These are phyloP conservation scores for Acanthosepion lycidas DNA, from an alignment of 2,888 invertebrate species.

Conservation along the genomic window DNA sequence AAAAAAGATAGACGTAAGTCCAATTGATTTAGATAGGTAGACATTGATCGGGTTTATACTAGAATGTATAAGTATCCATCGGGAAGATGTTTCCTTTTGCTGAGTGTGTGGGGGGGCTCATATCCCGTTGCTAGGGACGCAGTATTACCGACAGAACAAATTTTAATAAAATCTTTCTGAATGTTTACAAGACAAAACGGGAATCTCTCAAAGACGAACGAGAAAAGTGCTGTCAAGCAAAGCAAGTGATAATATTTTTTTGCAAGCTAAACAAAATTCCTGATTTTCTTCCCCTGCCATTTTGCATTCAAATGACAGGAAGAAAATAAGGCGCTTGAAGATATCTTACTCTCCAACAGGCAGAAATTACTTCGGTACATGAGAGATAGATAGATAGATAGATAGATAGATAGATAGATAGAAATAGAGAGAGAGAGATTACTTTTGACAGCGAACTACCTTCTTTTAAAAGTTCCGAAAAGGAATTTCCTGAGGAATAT, in stretches of 20 bases:
- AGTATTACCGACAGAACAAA: no score
- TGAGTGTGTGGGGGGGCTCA: no score
- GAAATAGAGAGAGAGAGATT: neutral
- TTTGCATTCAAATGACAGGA: neutral
- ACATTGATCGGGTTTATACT: no score
- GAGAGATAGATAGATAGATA: no score
- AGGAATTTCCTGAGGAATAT: neutral
- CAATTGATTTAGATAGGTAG: no score
- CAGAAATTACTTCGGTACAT: neutral
- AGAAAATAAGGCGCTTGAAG: neutral
- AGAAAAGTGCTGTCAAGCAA: neutral
- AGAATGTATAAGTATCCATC: no score
- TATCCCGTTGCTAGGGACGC: no score
- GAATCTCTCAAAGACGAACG: neutral
- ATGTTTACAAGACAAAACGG: neutral
- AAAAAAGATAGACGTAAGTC: no score
- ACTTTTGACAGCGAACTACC: neutral
- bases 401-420: no score
- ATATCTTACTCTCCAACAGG: neutral
- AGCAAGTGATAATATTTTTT: neutral
- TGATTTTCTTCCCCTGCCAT: neutral
- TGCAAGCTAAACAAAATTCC: neutral
- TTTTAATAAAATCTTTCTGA: neutral
- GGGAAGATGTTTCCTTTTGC: no score
- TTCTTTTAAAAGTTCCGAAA: neutral